These are phyloP conservation scores for Phalera bucephala DNA, from an alignment of 2,888 invertebrate genomes.

Conservation along the genomic window DNA sequence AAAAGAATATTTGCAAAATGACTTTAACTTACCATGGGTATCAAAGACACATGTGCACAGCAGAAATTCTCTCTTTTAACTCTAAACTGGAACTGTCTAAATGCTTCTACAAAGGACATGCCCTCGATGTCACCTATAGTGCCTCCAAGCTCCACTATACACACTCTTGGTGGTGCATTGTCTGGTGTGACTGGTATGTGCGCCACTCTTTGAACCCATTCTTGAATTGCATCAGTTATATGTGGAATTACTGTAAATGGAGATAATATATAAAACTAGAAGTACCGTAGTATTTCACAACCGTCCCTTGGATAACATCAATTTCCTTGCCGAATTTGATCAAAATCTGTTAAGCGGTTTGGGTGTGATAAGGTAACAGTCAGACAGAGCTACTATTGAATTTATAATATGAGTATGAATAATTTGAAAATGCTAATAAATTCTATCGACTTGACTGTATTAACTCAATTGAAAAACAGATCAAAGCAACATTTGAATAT, in stretches of 20 bases:
- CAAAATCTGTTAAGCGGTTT: too few species aligned
- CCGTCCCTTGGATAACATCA: too few species aligned
- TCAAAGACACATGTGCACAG: constrained; percentile 97
- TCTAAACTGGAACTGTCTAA: constrained; percentile 97
- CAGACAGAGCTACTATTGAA: too few species aligned
- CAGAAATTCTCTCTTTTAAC: constrained; percentile 97
- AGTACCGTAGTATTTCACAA: too few species aligned
- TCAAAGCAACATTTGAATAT: too few species aligned
- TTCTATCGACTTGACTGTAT: too few species aligned
- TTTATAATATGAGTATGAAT: too few species aligned
- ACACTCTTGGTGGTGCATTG: constrained; percentile 88
- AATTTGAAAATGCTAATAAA: too few species aligned
- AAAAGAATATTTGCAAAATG: too few species aligned
- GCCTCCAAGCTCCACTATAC: constrained; percentile 97
- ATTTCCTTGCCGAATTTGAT: too few species aligned
- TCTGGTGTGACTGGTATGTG: constrained; percentile 91
- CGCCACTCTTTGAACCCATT: constrained; percentile 98
- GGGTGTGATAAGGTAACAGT: too few species aligned
- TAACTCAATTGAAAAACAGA: too few species aligned
- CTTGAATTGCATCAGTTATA: constrained; percentile 98
- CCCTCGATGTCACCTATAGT: constrained; percentile 99
- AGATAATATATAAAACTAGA: constrained; percentile 4
- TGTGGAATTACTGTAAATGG: constrained; percentile 94
- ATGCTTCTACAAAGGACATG: constrained; percentile 99
- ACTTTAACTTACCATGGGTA: constrained; percentile 89